Evolutionary conservation across 1,140 invertebrate species (phyloP).

Genomic region (Atopsyche davidsoni): DNA sequence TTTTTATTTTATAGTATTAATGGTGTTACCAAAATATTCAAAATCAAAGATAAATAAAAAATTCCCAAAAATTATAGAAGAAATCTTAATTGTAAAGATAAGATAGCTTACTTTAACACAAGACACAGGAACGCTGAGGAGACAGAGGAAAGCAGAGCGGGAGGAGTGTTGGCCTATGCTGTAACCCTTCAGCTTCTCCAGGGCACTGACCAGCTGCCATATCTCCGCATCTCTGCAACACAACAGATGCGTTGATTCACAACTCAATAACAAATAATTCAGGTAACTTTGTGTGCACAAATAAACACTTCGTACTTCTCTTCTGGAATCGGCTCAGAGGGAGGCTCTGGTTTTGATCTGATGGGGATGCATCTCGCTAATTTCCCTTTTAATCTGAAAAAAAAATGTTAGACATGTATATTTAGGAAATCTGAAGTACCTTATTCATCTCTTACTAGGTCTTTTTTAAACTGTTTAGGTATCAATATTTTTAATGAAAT

Average conservation of each 20-base stretch:
- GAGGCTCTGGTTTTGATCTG: too few species aligned
- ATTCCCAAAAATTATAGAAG: too few species aligned
- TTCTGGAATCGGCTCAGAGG: background rate
- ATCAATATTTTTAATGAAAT: too few species aligned
- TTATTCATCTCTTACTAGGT: too few species aligned
- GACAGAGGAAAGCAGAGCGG: slow-evolving; percentile 21
- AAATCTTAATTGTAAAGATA: too few species aligned
- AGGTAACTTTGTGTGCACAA: too few species aligned
- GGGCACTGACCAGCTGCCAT: background rate
- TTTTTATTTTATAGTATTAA: too few species aligned
- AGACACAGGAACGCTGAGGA: slow-evolving; percentile 18
- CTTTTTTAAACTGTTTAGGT: too few species aligned
- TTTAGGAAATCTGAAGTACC: too few species aligned
- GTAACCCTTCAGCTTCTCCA: slow-evolving; percentile 18
- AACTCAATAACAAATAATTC: background rate
- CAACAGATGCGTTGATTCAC: background rate
- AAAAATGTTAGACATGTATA: slow-evolving; percentile 1
- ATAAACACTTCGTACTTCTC: slow-evolving; percentile 1
- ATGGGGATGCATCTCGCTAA: slow-evolving; percentile 10
- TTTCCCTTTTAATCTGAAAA: slow-evolving; percentile 20
- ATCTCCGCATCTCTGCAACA: slow-evolving; percentile 16
- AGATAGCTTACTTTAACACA: slow-evolving; percentile 17
- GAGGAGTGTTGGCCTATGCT: background rate
- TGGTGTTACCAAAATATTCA: too few species aligned
- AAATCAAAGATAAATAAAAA: too few species aligned